phyloP scores from a whole-genome alignment of 2,888 invertebrate genomes.

The Nomada hirtipes region DNA sequence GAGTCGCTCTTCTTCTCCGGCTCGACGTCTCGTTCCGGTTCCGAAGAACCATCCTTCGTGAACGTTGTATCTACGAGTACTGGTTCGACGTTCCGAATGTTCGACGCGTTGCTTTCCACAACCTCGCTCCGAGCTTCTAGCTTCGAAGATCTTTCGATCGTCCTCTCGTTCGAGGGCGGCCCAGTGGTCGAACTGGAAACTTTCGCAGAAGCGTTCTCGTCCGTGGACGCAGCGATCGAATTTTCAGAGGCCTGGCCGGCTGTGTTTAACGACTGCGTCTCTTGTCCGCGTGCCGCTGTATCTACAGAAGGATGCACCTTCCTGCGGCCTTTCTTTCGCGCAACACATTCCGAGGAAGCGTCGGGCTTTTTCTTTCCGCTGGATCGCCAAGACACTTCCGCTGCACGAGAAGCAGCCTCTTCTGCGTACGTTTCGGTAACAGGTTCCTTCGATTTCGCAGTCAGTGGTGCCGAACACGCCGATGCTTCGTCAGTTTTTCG shows the following conservation, averaged over 20 bases:
- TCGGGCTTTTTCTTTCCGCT: slow-evolving; percentile 34
- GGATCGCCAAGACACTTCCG: slow-evolving; percentile 9
- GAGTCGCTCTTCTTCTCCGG: slow-evolving; percentile 75
- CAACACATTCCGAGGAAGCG: background rate
- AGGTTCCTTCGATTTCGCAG: slow-evolving; percentile 8
- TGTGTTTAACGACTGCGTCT: too few relatives aligned
- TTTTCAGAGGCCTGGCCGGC: background rate
- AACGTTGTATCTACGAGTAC: slow-evolving; percentile 59
- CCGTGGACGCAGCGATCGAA: background rate
- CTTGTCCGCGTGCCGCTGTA: background rate
- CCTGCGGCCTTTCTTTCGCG: slow-evolving; percentile 2
- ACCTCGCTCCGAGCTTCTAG: background rate
- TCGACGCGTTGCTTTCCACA: slow-evolving; percentile 41
- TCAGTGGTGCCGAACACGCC: background rate
- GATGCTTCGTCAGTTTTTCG: slow-evolving; percentile 3
- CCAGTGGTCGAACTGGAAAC: background rate
- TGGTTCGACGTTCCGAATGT: slow-evolving; percentile 79
- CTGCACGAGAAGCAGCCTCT: background rate
- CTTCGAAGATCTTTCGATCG: slow-evolving; percentile 3
- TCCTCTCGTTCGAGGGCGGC: background rate
- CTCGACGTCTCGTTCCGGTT: slow-evolving; percentile 49
- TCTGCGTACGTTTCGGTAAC: background rate
- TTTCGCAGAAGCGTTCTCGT: slow-evolving; percentile 7
- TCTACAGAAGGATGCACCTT: background rate
- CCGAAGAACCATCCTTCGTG: slow-evolving; percentile 64